Evolutionary conservation across 2,888 invertebrate genomes (phyloP).

Genomic region (Nemotelus nigrinus): DNA sequence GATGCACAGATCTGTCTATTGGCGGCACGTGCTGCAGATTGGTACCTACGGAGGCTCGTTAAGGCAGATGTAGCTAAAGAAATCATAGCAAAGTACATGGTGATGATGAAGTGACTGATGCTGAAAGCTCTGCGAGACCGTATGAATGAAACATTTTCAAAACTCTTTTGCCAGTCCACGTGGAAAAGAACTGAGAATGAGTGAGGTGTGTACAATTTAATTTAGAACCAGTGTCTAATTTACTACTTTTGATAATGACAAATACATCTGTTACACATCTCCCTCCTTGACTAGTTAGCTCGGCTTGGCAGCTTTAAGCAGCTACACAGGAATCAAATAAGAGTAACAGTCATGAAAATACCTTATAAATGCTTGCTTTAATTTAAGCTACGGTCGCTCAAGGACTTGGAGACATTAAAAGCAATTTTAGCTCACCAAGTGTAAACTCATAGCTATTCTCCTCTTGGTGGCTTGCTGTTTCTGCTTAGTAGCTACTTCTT

Average conservation of each 20-base stretch:
- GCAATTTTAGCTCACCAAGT: conserved; percentile 22
- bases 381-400: background rate
- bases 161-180: too few species aligned
- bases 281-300: background rate
- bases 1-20: background rate
- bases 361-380: too few species aligned
- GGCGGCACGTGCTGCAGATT: too few species aligned
- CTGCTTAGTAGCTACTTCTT: background rate
- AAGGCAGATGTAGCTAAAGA: too few species aligned
- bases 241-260: conserved; percentile 45
- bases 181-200: background rate
- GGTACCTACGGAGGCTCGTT: too few species aligned
- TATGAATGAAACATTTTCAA: too few species aligned
- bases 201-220: conserved; percentile 29
- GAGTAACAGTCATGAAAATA: conserved; percentile 29
- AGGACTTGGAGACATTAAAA: conserved; percentile 16
- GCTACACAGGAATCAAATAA: too few species aligned
- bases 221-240: conserved; percentile 43
- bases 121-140: too few species aligned
- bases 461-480: background rate
- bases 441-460: conserved; percentile 5
- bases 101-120: too few species aligned
- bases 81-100: too few species aligned
- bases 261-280: conserved; percentile 44
- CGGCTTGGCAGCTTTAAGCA: too few species aligned